These are phyloP conservation scores for Phaethon lepturus DNA, from an alignment of 2,113 vertebrate genomes.

Conservation along the genomic window DNA sequence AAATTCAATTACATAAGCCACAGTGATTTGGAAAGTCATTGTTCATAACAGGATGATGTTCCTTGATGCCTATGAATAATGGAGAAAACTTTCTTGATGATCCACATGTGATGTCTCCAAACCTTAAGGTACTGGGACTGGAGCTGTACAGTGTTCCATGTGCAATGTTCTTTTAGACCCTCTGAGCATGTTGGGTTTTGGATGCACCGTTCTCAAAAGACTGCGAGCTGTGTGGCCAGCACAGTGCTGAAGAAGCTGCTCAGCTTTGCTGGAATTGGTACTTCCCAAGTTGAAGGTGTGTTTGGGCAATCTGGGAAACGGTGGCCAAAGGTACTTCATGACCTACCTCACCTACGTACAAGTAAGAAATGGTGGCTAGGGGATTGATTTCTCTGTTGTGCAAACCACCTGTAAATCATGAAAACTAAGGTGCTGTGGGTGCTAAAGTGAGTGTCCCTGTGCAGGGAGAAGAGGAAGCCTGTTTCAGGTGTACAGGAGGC, in stretches of 20 bases:
- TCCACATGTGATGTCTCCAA: rapidly evolving
- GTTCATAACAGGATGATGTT: neutral
- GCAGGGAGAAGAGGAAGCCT: neutral
- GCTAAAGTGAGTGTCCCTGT: rapidly evolving
- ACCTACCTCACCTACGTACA: rapidly evolving
- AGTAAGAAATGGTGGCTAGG: neutral
- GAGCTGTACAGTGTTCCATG: rapidly evolving
- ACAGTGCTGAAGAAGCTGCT: neutral
- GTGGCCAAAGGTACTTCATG: neutral
- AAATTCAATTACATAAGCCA: neutral
- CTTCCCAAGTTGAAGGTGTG: neutral
- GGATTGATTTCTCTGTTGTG: neutral
- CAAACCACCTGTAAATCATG: rapidly evolving
- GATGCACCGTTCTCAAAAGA: rapidly evolving
- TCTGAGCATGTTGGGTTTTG: neutral
- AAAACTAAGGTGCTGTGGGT: neutral
- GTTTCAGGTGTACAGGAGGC: neutral
- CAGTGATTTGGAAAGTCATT: neutral
- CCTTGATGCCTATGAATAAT: neutral
- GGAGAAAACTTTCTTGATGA: neutral
- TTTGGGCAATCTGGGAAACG: neutral
- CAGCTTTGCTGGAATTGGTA: neutral
- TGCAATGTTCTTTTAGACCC: neutral
- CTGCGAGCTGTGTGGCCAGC: neutral
- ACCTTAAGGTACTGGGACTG: neutral